Evolutionary conservation across 2,797 vertebrate species (phyloP).

Genomic region (Urophycis tenuis): DNA sequence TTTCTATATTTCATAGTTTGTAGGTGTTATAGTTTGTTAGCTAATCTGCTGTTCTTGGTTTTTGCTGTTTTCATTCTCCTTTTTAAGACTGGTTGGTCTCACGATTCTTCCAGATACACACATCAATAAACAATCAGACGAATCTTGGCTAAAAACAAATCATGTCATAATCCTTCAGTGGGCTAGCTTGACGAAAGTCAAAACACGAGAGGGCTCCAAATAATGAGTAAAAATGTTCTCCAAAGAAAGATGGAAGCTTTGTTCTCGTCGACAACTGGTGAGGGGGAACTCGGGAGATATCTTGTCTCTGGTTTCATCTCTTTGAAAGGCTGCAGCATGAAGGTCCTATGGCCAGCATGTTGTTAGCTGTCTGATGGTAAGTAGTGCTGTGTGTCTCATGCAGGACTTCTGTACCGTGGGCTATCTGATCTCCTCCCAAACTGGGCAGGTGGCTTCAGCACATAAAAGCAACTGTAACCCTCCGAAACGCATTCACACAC

Average conservation of each 20-base stretch:
- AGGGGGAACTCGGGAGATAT: slow-evolving; percentile 5
- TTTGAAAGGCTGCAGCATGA: neutral
- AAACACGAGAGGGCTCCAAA: neutral
- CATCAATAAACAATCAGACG: neutral
- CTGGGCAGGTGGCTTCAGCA: slow-evolving; percentile 17
- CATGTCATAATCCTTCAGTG: neutral
- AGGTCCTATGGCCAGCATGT: neutral
- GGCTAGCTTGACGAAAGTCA: neutral
- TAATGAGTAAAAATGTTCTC: neutral
- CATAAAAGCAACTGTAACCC: slow-evolving; percentile 27
- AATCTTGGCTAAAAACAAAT: neutral
- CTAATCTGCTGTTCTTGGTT: neutral
- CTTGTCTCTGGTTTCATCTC: slow-evolving; percentile 10
- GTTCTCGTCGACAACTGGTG: slow-evolving; percentile 21
- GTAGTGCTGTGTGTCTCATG: neutral
- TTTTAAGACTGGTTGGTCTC: neutral
- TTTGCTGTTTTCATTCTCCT: neutral
- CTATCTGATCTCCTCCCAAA: slow-evolving; percentile 32
- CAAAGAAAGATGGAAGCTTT: slow-evolving; percentile 28
- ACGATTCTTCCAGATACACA: neutral
- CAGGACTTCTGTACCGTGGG: neutral
- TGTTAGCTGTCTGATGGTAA: neutral
- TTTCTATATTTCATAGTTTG: neutral
- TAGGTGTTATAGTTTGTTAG: too few relatives aligned
- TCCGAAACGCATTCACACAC: slow-evolving; percentile 5